These are phyloP conservation scores for Perca schrenkii DNA, from an alignment of 2,113 vertebrate species.

Conservation along the genomic window DNA sequence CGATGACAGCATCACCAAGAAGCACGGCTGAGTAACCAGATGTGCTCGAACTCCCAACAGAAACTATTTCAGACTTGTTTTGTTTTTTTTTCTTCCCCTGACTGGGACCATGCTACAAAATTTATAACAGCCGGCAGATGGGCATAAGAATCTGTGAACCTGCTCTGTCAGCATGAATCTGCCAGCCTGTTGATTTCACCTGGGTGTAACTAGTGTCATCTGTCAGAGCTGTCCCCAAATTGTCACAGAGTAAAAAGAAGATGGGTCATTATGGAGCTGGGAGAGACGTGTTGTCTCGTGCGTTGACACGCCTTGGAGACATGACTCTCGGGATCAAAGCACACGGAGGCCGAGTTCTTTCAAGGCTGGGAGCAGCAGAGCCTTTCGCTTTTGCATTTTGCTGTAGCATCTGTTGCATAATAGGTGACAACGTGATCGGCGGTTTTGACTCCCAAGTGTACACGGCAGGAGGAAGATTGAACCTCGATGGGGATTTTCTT, in stretches of 20 bases:
- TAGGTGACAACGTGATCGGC: not conserved
- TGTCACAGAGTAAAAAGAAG: conserved; percentile 50
- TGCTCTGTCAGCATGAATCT: conserved; percentile 49
- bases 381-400: conserved; percentile 19
- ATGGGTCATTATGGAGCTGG: conserved; percentile 56
- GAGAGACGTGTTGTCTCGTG: conserved; percentile 19
- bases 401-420: conserved; percentile 44
- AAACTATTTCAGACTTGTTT: not conserved
- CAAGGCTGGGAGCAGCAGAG: not conserved
- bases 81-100: not conserved
- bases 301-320: conserved; percentile 44
- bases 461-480: conserved; percentile 18
- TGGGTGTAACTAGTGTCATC: conserved; percentile 58
- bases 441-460: not conserved
- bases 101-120: conserved; percentile 20
- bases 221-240: conserved; percentile 65
- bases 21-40: not conserved
- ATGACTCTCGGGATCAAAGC: conserved; percentile 53
- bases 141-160: conserved; percentile 14
- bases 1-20: not conserved
- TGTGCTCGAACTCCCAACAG: conserved; percentile 2
- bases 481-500: conserved; percentile 35
- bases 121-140: conserved; percentile 29
- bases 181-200: conserved; percentile 69
- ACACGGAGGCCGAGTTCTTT: conserved; percentile 32